Evolutionary conservation across 2,113 vertebrate species (phyloP).

Genomic region (Odontesthes bonariensis): DNA sequence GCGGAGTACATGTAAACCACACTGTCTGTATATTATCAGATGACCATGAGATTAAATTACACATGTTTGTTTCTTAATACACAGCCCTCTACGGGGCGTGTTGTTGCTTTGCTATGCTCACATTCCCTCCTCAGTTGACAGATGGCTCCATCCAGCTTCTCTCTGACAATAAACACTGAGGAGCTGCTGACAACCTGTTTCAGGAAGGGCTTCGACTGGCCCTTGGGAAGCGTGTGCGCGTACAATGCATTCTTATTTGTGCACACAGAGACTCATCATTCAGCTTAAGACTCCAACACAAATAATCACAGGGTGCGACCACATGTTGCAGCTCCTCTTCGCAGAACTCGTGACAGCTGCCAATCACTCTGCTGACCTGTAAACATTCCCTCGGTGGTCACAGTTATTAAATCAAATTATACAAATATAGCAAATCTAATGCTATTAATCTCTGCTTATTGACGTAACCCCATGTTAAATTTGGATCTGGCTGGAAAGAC

Average conservation of each 20-base stretch:
- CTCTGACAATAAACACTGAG: slow-evolving; percentile 77
- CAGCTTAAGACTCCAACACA: slow-evolving; percentile 71
- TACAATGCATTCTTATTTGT: slow-evolving; percentile 27
- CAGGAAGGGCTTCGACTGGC: slow-evolving; percentile 49
- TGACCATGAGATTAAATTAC: slow-evolving; percentile 35
- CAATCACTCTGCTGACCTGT: slow-evolving; percentile 65
- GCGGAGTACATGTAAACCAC: neutral
- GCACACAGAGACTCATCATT: slow-evolving; percentile 74
- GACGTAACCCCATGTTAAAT: slow-evolving; percentile 63
- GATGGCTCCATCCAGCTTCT: slow-evolving; percentile 69
- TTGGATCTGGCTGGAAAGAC: slow-evolving; percentile 69
- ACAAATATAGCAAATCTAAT: slow-evolving; percentile 75
- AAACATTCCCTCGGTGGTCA: slow-evolving; percentile 63
- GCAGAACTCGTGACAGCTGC: slow-evolving; percentile 69
- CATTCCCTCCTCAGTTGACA: slow-evolving; percentile 58
- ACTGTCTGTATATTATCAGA: slow-evolving; percentile 15
- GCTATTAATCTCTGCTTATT: slow-evolving; percentile 75
- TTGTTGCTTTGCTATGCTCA: slow-evolving; percentile 52
- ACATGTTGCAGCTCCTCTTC: slow-evolving; percentile 64
- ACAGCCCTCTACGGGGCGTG: slow-evolving; percentile 23
- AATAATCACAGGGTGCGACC: slow-evolving; percentile 77
- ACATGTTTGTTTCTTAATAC: slow-evolving; percentile 27
- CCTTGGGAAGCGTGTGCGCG: slow-evolving; percentile 28
- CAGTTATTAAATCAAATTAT: slow-evolving; percentile 72
- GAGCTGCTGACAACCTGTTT: slow-evolving; percentile 72